Evolutionary conservation across 2,888 invertebrate species (phyloP).

Genomic region (Epirrhoe tristata): DNA sequence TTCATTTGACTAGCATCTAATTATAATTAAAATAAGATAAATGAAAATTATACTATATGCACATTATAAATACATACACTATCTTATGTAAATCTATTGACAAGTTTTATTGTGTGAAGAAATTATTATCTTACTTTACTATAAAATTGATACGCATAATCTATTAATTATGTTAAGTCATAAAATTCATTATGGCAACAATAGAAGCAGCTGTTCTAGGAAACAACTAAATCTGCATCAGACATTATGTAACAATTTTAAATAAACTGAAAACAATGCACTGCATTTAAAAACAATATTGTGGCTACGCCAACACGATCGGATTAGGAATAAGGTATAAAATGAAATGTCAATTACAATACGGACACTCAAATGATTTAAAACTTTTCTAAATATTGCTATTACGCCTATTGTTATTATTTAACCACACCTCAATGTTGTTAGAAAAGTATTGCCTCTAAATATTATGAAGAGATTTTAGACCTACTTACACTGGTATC

Average conservation of each 20-base stretch:
- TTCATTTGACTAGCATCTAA: conserved; percentile 83
- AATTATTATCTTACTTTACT: conserved; percentile 18
- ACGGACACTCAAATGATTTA: conserved; percentile 64
- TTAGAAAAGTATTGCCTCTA: conserved; percentile 84
- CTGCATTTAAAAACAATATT: conserved; percentile 69
- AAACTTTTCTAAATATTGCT: conserved; percentile 75
- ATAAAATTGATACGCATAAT: conserved; percentile 22
- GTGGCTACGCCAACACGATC: conserved; percentile 66
- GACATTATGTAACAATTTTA: conserved; percentile 66
- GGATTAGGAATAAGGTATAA: conserved; percentile 69
- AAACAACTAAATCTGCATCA: conserved; percentile 78
- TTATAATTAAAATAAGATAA: conserved; percentile 54
- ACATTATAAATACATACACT: conserved; percentile 20
- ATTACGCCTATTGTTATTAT: conserved; percentile 80
- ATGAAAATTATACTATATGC: conserved; percentile 40
- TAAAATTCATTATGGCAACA: conserved; percentile 58
- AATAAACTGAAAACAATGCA: conserved; percentile 70
- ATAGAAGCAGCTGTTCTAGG: conserved; percentile 51
- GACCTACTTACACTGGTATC: conserved; percentile 73
- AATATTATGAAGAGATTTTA: conserved; percentile 77
- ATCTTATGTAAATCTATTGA: conserved; percentile 23
- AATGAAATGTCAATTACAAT: conserved; percentile 60
- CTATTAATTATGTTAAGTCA: conserved; percentile 36
- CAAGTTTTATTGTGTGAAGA: conserved; percentile 19
- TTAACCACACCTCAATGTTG: conserved; percentile 80